Percentiles rank a stretch among this genome's conserved stretches.
phyloP scores from a whole-genome alignment of 2,888 invertebrate genomes.

The Drosophila tanythrix region DNA sequence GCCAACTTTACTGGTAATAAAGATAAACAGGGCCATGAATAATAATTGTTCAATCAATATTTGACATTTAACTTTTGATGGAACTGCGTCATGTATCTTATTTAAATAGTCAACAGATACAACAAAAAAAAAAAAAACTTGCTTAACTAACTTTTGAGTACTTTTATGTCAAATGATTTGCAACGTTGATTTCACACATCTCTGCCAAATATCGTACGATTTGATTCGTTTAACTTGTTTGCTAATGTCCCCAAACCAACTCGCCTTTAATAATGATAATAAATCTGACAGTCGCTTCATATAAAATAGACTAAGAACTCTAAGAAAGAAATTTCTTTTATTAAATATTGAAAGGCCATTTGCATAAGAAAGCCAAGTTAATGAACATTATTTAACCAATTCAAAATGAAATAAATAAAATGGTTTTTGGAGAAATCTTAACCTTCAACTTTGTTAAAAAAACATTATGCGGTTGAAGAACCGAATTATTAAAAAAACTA shows the following conservation, averaged over 20 bases:
- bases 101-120: slow-evolving; percentile 27
- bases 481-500: not conserved
- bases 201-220: not conserved
- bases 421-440: not conserved
- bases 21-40: slow-evolving; percentile 31
- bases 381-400: slow-evolving; percentile 24
- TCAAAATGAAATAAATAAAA: not conserved
- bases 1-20: slow-evolving; percentile 20
- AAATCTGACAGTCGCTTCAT: slow-evolving; percentile 40
- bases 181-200: slow-evolving; percentile 29
- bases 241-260: slow-evolving; percentile 6
- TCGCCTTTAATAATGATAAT: slow-evolving; percentile 20
- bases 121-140: not conserved
- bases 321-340: slow-evolving; percentile 4
- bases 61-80: slow-evolving; percentile 21
- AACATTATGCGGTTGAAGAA: not conserved
- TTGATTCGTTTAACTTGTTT: slow-evolving; percentile 19
- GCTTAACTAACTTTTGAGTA: slow-evolving; percentile 7
- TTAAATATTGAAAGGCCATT: slow-evolving; percentile 1
- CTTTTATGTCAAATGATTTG: slow-evolving; percentile 7
- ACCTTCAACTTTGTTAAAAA: not conserved
- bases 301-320: slow-evolving; percentile 35
- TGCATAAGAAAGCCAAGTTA: slow-evolving; percentile 8
- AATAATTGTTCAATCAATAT: slow-evolving; percentile 43
- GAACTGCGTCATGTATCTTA: slow-evolving; percentile 11